These are phyloP conservation scores for Streptopelia turtur DNA, from an alignment of 2,797 vertebrate genomes.

Conservation along the genomic window DNA sequence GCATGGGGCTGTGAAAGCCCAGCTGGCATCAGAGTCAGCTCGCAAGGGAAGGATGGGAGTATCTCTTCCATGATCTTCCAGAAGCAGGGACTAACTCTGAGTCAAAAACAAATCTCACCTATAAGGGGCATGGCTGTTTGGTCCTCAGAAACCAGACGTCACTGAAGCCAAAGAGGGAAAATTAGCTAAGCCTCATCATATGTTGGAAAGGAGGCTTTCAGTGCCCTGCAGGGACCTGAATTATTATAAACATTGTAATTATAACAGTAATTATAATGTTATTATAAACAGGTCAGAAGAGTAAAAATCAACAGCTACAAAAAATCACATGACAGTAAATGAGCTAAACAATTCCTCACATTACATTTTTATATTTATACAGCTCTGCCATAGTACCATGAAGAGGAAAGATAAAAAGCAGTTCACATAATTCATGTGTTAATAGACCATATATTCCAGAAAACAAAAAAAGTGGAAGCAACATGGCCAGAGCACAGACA, in stretches of 20 bases:
- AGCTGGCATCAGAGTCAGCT: not conserved
- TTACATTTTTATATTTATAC: constrained; percentile 11
- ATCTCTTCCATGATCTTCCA: not conserved
- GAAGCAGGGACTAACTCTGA: not conserved
- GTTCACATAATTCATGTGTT: constrained; percentile 22
- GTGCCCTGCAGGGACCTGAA: not conserved
- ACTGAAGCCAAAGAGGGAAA: not conserved
- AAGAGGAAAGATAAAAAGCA: constrained; percentile 45
- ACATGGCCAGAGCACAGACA: not conserved
- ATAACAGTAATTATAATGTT: too few species aligned
- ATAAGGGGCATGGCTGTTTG: not conserved
- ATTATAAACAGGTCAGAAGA: not conserved
- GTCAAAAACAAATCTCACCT: not conserved
- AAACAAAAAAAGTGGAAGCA: not conserved
- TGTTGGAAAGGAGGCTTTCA: not conserved
- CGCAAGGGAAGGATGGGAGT: rapidly evolving
- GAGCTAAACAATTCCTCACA: constrained; percentile 2
- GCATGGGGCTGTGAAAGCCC: not conserved
- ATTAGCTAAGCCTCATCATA: rapidly evolving
- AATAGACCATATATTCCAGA: constrained; percentile 18
- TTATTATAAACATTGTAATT: not conserved
- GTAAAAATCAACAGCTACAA: not conserved
- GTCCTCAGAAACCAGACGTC: not conserved
- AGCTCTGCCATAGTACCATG: not conserved
- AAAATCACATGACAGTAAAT: not conserved